Evolutionary conservation across 2,113 vertebrate genomes (phyloP).

Genomic region (Picathartes gymnocephalus): DNA sequence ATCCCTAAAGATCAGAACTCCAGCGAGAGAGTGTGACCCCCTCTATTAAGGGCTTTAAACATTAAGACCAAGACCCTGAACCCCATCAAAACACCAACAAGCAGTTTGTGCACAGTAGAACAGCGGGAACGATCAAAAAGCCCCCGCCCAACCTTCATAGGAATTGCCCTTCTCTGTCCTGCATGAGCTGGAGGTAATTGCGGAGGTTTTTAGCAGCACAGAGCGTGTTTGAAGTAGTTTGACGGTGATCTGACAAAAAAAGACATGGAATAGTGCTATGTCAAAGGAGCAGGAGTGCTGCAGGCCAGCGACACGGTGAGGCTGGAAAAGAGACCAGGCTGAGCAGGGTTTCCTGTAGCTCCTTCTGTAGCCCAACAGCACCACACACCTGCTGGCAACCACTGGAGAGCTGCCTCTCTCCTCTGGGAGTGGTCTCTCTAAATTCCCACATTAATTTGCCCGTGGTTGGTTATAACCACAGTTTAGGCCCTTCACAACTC

Average conservation of each 20-base stretch:
- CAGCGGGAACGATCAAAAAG: not conserved
- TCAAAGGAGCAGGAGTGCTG: not conserved
- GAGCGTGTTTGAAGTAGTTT: not conserved
- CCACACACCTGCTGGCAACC: not conserved
- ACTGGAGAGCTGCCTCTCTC: not conserved
- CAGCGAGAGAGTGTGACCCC: conserved; percentile 7
- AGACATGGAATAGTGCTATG: not conserved
- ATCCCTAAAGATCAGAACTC: conserved; percentile 35
- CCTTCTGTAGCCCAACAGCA: not conserved
- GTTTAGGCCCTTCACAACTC: not conserved
- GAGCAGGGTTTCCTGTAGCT: not conserved
- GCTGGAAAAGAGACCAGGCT: not conserved
- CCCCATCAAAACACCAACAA: conserved; percentile 38
- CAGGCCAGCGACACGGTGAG: not conserved
- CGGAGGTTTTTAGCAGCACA: not conserved
- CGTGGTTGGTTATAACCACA: not conserved
- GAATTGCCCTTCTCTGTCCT: not conserved
- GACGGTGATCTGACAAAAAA: not conserved
- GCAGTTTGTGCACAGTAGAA: not conserved
- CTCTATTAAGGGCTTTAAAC: conserved; percentile 39
- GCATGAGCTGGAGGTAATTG: not conserved
- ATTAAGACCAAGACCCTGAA: not conserved
- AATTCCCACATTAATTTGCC: not conserved
- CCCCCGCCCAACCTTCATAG: not conserved
- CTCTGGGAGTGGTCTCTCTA: not conserved